Evolutionary conservation across 2,113 vertebrate species (phyloP).

Genomic region (Lophius piscatorius): DNA sequence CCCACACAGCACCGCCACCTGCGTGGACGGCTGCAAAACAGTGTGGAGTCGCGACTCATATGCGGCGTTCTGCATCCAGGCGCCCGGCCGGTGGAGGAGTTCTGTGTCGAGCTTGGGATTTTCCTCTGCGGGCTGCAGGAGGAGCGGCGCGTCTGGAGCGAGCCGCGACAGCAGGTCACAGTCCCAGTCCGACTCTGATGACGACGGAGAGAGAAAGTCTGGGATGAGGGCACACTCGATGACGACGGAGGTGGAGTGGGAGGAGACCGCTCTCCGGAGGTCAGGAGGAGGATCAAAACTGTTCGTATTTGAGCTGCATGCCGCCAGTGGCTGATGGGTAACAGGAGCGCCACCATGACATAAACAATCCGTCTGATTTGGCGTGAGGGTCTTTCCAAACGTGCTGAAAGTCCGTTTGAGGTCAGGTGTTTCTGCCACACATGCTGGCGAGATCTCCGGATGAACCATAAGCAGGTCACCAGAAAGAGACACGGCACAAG

Average conservation of each 20-base stretch:
- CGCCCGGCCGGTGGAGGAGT: slow-evolving; percentile 69
- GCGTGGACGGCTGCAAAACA: slow-evolving; percentile 49
- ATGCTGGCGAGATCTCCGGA: neutral
- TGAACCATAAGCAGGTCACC: too few species aligned
- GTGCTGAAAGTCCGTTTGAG: slow-evolving; percentile 5
- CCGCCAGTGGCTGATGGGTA: slow-evolving; percentile 11
- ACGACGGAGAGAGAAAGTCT: slow-evolving; percentile 53
- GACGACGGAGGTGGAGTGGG: slow-evolving; percentile 64
- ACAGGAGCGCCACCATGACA: neutral
- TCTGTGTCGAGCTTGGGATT: slow-evolving; percentile 55
- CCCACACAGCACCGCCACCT: slow-evolving; percentile 24
- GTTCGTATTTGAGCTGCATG: neutral
- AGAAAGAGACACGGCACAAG: too few species aligned
- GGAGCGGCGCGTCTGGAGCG: fast-evolving
- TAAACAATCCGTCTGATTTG: neutral
- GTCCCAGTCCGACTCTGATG: slow-evolving; percentile 71
- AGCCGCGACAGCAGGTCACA: slow-evolving; percentile 65
- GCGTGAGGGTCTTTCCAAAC: slow-evolving; percentile 13
- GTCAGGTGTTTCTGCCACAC: neutral
- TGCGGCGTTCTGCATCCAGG: slow-evolving; percentile 60
- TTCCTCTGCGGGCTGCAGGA: neutral
- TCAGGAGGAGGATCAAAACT: neutral
- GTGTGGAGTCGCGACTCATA: slow-evolving; percentile 72
- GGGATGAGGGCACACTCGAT: slow-evolving; percentile 70
- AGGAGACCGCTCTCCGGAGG: slow-evolving; percentile 47